Percentiles rank a stretch among this genome's conserved stretches.
Evolutionary conservation across 92 coral and sea anemone species (phyloP).

Genomic region (Parazoanthus atlanticus): DNA sequence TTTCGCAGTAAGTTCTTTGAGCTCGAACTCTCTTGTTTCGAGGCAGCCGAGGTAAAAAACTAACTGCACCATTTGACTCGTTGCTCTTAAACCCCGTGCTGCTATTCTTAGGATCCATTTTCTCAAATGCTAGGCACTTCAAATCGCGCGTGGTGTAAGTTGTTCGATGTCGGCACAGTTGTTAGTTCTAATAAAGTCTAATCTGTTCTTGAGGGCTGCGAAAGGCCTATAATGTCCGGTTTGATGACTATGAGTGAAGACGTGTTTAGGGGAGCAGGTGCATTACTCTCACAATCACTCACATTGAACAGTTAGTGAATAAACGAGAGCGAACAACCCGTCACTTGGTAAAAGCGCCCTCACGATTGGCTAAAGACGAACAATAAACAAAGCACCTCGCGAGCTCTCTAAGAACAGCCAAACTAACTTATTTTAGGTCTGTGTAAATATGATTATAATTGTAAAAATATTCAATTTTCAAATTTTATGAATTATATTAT

Average conservation of each 20-base stretch:
- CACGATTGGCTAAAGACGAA: constrained; percentile 16
- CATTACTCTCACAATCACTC: constrained; percentile 39
- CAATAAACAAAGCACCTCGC: constrained; percentile 35
- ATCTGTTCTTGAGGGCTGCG: constrained; percentile 29
- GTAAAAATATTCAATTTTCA: constrained; percentile 31
- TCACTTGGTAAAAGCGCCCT: constrained; percentile 31
- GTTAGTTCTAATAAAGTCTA: constrained; percentile 8
- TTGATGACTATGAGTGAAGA: constrained; percentile 30
- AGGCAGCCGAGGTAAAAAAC: constrained; percentile 24
- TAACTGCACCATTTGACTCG: background rate
- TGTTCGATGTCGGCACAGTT: background rate
- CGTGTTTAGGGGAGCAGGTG: constrained; percentile 46
- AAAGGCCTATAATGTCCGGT: constrained; percentile 40
- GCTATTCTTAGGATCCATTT: constrained; percentile 22
- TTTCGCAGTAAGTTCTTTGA: constrained; percentile 60
- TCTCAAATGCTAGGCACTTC: constrained; percentile 19
- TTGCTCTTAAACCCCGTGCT: background rate
- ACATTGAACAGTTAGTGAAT: constrained; percentile 45
- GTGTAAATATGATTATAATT: constrained; percentile 28
- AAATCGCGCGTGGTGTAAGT: constrained; percentile 13
- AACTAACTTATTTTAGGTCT: constrained; percentile 25
- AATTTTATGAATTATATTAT: background rate
- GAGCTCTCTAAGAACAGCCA: constrained; percentile 25
- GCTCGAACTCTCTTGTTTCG: constrained; percentile 47
- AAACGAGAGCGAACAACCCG: constrained; percentile 38